Conservation (phyloP, 2,797 vertebrate genomes). For the Falco cherrug region DNA sequence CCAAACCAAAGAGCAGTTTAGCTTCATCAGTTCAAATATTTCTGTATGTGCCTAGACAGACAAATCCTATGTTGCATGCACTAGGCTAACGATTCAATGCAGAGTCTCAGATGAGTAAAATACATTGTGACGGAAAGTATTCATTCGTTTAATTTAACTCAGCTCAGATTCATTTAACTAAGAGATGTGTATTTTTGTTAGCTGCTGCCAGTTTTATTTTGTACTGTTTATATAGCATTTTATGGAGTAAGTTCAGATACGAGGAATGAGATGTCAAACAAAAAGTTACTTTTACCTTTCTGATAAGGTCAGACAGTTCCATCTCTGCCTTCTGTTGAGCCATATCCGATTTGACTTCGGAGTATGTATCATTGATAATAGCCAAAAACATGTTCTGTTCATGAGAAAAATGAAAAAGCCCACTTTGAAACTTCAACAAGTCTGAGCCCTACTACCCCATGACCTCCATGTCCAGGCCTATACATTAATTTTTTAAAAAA, state of each 20-base stretch:
- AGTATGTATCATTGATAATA: conserved; percentile 96
- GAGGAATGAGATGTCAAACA: neutral
- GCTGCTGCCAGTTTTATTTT: neutral
- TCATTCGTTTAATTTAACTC: neutral
- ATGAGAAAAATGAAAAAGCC: neutral
- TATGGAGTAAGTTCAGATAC: neutral
- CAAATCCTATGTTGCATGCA: neutral
- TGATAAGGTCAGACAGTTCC: conserved; percentile 96
- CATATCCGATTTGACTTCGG: conserved; percentile 96
- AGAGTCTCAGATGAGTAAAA: neutral
- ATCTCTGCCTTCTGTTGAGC: conserved; percentile 95
- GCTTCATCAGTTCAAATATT: neutral
- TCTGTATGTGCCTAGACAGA: neutral
- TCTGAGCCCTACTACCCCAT: neutral
- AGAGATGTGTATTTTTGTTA: neutral
- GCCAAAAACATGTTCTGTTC: conserved; percentile 98
- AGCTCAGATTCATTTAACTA: neutral
- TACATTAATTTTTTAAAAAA: neutral
- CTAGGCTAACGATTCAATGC: neutral
- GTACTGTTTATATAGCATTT: accelerated
- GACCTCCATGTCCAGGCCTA: neutral
- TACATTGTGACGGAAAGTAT: neutral
- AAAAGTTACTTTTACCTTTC: conserved; percentile 82
- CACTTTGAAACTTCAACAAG: neutral
- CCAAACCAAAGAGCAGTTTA: neutral